Percentiles rank a stretch among this genome's conserved stretches.
Conservation (phyloP, 2,888 invertebrate species). For the Ochlodes sylvanus region DNA sequence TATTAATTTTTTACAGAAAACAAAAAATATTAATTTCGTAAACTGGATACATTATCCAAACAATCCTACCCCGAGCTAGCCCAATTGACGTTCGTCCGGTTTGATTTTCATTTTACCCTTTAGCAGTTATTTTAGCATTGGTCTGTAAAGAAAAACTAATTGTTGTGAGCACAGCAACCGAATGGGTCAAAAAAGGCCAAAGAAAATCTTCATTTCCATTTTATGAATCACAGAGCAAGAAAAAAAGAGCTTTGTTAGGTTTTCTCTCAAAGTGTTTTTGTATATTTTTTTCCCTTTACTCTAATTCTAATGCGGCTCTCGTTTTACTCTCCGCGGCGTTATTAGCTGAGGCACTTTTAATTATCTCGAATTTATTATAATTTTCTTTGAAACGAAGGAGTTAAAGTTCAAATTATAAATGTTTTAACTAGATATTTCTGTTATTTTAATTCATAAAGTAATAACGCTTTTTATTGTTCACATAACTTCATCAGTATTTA, state of each 20-base stretch:
- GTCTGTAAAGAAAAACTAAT: background rate
- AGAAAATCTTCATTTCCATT: constrained; percentile 24
- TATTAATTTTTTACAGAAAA: too few relatives aligned
- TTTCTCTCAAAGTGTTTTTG: constrained; percentile 24
- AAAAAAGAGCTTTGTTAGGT: constrained; percentile 28
- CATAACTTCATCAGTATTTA: too few relatives aligned
- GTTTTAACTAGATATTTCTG: background rate
- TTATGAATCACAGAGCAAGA: constrained; percentile 19
- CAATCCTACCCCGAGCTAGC: too few relatives aligned
- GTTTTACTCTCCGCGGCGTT: constrained; percentile 17
- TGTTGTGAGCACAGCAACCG: background rate
- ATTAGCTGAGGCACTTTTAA: constrained; percentile 32
- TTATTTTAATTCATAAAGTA: constrained; percentile 2
- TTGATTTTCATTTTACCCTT: constrained; percentile 2
- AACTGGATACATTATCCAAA: too few relatives aligned
- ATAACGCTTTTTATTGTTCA: background rate
- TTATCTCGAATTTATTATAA: constrained; percentile 34
- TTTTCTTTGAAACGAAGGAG: constrained; percentile 13
- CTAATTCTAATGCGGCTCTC: constrained; percentile 28
- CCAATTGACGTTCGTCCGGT: background rate
- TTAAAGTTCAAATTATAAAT: background rate
- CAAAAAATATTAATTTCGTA: too few relatives aligned
- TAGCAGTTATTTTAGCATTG: background rate
- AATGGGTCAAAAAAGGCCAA: background rate
- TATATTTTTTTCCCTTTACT: constrained; percentile 28